Evolutionary conservation across 2,113 vertebrate species (phyloP).

Genomic region (Pseudopipra pipra): DNA sequence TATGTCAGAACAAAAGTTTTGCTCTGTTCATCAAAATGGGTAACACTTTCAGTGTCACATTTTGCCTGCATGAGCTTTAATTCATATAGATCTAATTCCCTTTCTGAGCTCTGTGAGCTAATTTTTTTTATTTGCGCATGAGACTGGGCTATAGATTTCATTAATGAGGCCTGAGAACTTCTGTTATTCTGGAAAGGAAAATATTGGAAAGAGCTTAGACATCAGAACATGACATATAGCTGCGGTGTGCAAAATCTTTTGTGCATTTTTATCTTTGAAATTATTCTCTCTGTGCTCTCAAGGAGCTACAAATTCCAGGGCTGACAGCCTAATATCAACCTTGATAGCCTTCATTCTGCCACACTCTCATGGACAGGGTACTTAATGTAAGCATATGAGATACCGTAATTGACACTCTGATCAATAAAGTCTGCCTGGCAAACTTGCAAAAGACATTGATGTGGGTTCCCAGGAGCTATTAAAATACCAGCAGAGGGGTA

Average conservation of each 20-base stretch:
- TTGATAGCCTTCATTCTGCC: conserved; percentile 27
- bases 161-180: not conserved
- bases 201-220: not conserved
- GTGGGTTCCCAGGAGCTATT: not conserved
- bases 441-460: not conserved
- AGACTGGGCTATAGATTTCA: not conserved
- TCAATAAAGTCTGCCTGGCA: conserved; percentile 50
- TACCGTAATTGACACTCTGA: conserved; percentile 25
- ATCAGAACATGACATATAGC: not conserved
- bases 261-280: not conserved
- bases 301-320: conserved; percentile 26
- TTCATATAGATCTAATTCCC: not conserved
- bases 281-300: not conserved
- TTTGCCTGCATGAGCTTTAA: not conserved
- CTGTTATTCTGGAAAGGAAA: conserved; percentile 26
- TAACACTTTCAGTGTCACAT: not conserved
- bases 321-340: conserved; percentile 34
- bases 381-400: conserved; percentile 39
- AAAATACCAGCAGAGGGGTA: not conserved
- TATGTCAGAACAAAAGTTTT: not conserved
- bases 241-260: not conserved
- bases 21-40: not conserved
- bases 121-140: not conserved
- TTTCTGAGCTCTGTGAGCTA: not conserved
- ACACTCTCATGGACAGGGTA: conserved; percentile 1